Percentiles rank a stretch among this genome's conserved stretches.
Evolutionary conservation across 2,888 invertebrate species (phyloP).

Genomic region (Lypha dubia): DNA sequence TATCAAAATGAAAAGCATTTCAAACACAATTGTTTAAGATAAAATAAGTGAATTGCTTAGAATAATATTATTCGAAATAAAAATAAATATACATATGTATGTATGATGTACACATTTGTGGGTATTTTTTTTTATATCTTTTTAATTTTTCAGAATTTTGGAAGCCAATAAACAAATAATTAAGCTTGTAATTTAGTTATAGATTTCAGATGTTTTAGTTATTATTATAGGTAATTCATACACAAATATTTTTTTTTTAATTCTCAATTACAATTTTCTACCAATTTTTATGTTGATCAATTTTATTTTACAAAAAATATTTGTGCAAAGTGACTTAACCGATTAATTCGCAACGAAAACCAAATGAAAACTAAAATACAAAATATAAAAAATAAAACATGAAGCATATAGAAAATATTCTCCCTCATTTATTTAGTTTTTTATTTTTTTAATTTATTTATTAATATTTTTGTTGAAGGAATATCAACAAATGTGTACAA

Average conservation of each 20-base stretch:
- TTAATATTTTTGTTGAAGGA: slow-evolving; percentile 56
- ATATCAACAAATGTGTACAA: slow-evolving; percentile 62
- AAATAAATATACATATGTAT: not conserved
- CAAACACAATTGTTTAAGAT: not conserved
- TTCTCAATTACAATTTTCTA: not conserved
- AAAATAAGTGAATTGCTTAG: not conserved
- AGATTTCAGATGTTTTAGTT: too few species aligned
- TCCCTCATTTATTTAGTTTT: slow-evolving; percentile 55
- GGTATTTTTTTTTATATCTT: not conserved
- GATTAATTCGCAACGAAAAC: slow-evolving; percentile 60
- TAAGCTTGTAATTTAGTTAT: too few species aligned
- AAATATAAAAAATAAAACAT: too few species aligned
- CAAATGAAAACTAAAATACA: slow-evolving; percentile 62
- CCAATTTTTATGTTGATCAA: not conserved
- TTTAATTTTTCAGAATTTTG: not conserved
- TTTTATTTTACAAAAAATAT: slow-evolving; percentile 12
- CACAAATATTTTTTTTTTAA: too few species aligned
- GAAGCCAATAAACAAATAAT: not conserved
- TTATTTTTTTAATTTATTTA: slow-evolving; percentile 21
- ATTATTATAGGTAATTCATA: too few species aligned
- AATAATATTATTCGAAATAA: not conserved
- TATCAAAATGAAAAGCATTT: not conserved
- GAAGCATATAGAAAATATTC: slow-evolving; percentile 25
- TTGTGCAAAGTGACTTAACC: slow-evolving; percentile 20
- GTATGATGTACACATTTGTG: too few species aligned